A percentile compares a stretch with the other conserved stretches of the same genome.
These are phyloP conservation scores for Megalops cyprinoides DNA, from an alignment of 2,797 vertebrate species.

Conservation along the genomic window DNA sequence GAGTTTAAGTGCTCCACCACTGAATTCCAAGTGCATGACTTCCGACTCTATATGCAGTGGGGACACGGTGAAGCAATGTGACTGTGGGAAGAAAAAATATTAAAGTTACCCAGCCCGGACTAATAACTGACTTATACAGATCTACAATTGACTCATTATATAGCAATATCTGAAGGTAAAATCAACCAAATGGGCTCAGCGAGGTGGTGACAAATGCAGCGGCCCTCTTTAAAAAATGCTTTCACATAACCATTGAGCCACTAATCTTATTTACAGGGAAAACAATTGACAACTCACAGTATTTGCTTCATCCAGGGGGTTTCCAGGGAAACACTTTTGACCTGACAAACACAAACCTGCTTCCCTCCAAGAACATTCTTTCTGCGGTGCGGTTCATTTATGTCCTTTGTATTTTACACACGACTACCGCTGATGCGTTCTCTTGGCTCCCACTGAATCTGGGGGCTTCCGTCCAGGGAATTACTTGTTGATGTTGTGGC, in stretches of 20 bases:
- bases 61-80: neutral
- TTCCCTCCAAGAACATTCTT: conserved; percentile 71
- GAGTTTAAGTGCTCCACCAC: conserved; percentile 26
- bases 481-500: conserved; percentile 78
- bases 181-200: conserved; percentile 29
- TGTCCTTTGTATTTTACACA: conserved; percentile 70
- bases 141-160: conserved; percentile 8
- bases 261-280: conserved; percentile 81
- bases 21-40: conserved; percentile 31
- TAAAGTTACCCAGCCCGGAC: neutral
- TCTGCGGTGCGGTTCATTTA: conserved; percentile 78
- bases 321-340: conserved; percentile 81
- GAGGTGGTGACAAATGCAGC: conserved; percentile 58
- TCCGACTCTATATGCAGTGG: neutral
- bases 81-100: neutral
- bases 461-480: conserved; percentile 61
- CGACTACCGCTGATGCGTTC: conserved; percentile 38
- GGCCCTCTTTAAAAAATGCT: conserved; percentile 72
- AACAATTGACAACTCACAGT: conserved; percentile 79
- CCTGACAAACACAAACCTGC: conserved; percentile 78
- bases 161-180: conserved; percentile 24
- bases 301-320: conserved; percentile 74
- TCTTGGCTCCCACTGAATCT: conserved; percentile 48
- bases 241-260: conserved; percentile 79
- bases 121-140: conserved; percentile 7